phyloP scores from a whole-genome alignment of 1,140 invertebrate genomes.

The Goniozus legneri region DNA sequence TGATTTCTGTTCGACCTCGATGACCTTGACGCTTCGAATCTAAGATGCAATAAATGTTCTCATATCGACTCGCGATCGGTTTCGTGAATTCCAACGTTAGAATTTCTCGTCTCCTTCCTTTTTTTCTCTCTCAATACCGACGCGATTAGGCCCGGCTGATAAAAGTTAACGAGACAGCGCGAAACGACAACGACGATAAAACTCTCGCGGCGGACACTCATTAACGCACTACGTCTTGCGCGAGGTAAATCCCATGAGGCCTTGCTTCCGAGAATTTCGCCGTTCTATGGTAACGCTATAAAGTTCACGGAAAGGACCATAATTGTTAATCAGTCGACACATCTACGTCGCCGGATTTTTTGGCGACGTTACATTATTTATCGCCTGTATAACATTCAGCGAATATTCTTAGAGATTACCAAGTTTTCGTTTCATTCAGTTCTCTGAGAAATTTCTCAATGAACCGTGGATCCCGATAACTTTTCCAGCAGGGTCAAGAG shows the following conservation, averaged over 20 bases:
- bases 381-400: too few species aligned
- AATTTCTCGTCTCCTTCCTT: slow-evolving; percentile 12
- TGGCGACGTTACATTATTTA: too few species aligned
- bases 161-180: slow-evolving; percentile 24
- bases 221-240: slow-evolving; percentile 19
- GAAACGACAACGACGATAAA: slow-evolving; percentile 24
- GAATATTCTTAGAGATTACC: too few species aligned
- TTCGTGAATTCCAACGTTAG: slow-evolving; percentile 12
- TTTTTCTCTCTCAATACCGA: too few species aligned
- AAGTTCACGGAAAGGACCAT: too few species aligned
- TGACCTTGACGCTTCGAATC: neutral
- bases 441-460: neutral
- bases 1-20: slow-evolving; percentile 6
- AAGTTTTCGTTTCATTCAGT: neutral
- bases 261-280: neutral
- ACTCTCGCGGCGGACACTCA: slow-evolving; percentile 9
- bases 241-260: neutral
- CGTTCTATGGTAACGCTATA: too few species aligned
- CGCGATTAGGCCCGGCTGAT: slow-evolving; percentile 20
- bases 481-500: slow-evolving; percentile 16
- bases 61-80: slow-evolving; percentile 8
- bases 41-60: too few species aligned
- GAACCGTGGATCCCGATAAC: slow-evolving; percentile 18
- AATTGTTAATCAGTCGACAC: too few species aligned
- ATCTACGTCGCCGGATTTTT: too few species aligned